These are phyloP conservation scores for Drosophila greeni DNA, from an alignment of 2,888 invertebrate genomes.

Conservation along the genomic window DNA sequence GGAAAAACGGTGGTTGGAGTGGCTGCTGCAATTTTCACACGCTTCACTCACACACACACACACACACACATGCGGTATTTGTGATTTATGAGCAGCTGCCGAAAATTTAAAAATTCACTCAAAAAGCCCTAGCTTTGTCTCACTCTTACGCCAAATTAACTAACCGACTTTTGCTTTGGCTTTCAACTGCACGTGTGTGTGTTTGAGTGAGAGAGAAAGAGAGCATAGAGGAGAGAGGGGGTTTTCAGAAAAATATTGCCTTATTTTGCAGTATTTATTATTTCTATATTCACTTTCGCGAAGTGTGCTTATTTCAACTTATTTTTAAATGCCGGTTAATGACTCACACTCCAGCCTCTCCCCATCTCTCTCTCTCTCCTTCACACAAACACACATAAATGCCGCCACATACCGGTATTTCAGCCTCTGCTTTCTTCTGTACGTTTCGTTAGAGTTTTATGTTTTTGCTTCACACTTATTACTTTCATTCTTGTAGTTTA, in stretches of 20 bases:
- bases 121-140: conserved; percentile 5
- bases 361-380: conserved; percentile 22
- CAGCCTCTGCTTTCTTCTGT: conserved; percentile 57
- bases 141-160: conserved; percentile 45
- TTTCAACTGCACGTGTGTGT: neutral
- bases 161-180: conserved; percentile 53
- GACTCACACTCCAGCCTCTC: conserved; percentile 60
- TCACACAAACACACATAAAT: conserved; percentile 16
- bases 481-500: neutral
- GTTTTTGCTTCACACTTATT: neutral
- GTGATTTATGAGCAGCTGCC: conserved; percentile 42
- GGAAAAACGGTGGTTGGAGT: conserved; percentile 47
- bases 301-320: conserved; percentile 11
- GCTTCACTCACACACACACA: conserved; percentile 41
- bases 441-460: conserved; percentile 28
- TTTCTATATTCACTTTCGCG: conserved; percentile 10
- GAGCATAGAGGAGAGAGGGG: neutral
- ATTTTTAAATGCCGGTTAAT: conserved; percentile 63
- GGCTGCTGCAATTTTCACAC: conserved; percentile 66
- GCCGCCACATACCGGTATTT: conserved; percentile 62
- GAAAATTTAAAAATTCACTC: conserved; percentile 26
- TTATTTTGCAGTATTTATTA: conserved; percentile 1
- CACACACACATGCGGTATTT: conserved; percentile 20
- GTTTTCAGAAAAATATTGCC: neutral
- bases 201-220: neutral